A percentile compares a stretch with the other conserved stretches of the same genome.
Conservation (phyloP, 2,888 invertebrate genomes). For the Fissipunctia ypsillon region DNA sequence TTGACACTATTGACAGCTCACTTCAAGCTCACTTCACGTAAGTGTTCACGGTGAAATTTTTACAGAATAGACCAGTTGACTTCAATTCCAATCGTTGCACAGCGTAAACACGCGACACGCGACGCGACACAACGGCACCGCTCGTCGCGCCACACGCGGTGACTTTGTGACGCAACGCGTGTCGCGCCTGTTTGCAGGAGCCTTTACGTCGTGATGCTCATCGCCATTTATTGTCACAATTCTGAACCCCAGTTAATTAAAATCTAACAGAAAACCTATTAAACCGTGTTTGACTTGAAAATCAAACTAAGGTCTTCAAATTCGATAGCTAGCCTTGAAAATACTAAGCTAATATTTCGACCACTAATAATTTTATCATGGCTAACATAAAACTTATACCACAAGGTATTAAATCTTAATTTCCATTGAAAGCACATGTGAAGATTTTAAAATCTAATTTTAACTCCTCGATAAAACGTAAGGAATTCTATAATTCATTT, state of each 20-base stretch:
- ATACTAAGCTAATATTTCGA: neutral
- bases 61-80: too few relatives aligned
- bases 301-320: neutral
- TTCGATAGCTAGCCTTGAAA: neutral
- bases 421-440: constrained; percentile 14
- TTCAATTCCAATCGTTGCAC: too few relatives aligned
- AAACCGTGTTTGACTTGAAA: constrained; percentile 6
- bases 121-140: too few relatives aligned
- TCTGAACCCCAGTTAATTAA: neutral
- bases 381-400: neutral
- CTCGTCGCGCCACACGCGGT: too few relatives aligned
- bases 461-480: neutral
- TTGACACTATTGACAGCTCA: too few relatives aligned
- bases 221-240: neutral
- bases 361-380: neutral
- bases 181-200: too few relatives aligned
- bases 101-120: too few relatives aligned
- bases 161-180: too few relatives aligned
- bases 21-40: too few relatives aligned
- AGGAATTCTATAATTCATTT: neutral
- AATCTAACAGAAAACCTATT: constrained; percentile 8
- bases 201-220: neutral
- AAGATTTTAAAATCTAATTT: neutral
- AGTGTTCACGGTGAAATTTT: too few relatives aligned
- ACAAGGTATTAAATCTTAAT: constrained; percentile 16